phyloP scores from a whole-genome alignment of 2,797 vertebrate species.

The Pseudotriccus pelzelni region DNA sequence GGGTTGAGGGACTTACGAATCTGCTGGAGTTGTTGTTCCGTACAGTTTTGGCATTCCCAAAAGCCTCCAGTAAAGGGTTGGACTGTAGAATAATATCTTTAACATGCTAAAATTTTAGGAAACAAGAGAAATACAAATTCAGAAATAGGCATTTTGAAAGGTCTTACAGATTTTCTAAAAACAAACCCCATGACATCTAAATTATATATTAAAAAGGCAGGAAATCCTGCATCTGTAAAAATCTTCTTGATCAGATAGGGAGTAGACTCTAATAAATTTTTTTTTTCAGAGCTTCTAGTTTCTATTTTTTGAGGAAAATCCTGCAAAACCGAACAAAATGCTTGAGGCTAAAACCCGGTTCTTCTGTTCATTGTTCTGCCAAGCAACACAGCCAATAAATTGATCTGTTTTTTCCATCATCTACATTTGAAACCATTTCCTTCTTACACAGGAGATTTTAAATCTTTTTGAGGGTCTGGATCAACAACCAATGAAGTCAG shows the following conservation, averaged over 20 bases:
- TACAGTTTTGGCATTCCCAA: conserved; percentile 96
- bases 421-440: background rate
- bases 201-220: background rate
- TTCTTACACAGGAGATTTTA: background rate
- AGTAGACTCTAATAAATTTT: background rate
- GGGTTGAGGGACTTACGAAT: conserved; percentile 83
- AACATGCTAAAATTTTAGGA: conserved; percentile 84
- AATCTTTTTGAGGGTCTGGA: background rate
- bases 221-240: background rate
- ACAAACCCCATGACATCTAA: background rate
- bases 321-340: background rate
- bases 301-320: background rate
- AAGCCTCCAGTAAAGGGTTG: conserved; percentile 96
- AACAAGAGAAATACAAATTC: background rate
- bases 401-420: background rate
- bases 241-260: background rate
- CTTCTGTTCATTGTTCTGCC: background rate
- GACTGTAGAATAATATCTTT: conserved; percentile 99
- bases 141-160: background rate
- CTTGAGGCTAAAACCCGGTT: background rate
- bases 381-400: background rate
- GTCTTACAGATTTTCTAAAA: background rate
- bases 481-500: background rate
- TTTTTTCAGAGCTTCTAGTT: background rate
- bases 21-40: conserved; percentile 98